Percentiles rank a stretch among this genome's conserved stretches.
These are phyloP conservation scores for Thalassarche chlororhynchos DNA, from an alignment of 2,113 vertebrate species.

Conservation along the genomic window DNA sequence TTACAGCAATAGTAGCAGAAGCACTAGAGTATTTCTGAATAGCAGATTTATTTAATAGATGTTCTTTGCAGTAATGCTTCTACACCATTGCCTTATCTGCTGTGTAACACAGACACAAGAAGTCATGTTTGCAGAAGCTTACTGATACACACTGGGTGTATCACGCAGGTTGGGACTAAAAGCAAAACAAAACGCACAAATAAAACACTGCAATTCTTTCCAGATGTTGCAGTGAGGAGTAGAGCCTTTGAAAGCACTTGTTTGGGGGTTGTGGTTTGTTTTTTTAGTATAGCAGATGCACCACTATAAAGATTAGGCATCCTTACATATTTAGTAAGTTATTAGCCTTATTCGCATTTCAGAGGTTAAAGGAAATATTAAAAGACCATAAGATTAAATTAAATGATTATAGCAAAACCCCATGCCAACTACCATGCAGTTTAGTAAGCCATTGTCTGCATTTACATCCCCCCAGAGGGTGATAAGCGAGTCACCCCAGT, in stretches of 20 bases:
- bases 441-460: neutral
- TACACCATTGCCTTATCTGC: rapidly evolving
- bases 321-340: neutral
- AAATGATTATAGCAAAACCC: neutral
- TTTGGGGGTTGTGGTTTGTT: neutral
- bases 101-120: neutral
- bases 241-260: neutral
- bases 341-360: neutral
- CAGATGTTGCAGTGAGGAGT: neutral
- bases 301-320: neutral
- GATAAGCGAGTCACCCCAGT: neutral
- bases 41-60: neutral
- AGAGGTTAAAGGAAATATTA: neutral
- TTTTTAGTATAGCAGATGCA: neutral
- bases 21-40: neutral
- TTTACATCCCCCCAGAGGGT: neutral
- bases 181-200: neutral
- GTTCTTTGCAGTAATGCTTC: neutral
- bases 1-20: rapidly evolving
- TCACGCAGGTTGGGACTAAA: neutral
- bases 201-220: neutral
- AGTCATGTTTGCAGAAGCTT: rapidly evolving
- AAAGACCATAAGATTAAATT: neutral
- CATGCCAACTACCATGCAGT: rapidly evolving
- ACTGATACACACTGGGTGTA: rapidly evolving